These are phyloP conservation scores for Litoditis marina DNA, from an alignment of 2,888 invertebrate species.

Conservation along the genomic window DNA sequence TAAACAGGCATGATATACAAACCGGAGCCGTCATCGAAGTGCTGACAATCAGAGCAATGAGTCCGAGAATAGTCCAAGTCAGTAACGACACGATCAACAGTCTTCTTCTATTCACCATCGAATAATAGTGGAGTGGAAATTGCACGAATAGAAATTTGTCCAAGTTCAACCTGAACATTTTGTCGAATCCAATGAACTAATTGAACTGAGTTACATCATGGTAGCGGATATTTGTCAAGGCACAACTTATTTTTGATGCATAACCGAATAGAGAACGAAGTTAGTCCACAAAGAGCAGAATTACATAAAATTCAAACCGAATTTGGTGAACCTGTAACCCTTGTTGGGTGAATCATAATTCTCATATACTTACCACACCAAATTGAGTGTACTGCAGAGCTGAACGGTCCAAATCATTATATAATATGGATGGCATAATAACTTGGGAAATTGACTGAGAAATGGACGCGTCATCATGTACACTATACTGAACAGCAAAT, in stretches of 20 bases:
- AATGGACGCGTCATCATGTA: slow-evolving; percentile 58
- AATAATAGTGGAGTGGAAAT: slow-evolving; percentile 58
- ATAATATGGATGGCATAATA: slow-evolving; percentile 56
- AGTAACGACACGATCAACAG: slow-evolving; percentile 41
- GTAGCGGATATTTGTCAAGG: neutral
- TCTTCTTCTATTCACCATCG: slow-evolving; percentile 47
- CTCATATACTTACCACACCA: slow-evolving; percentile 50
- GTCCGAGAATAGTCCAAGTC: slow-evolving; percentile 47
- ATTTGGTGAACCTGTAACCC: too few relatives aligned
- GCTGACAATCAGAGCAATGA: slow-evolving; percentile 38
- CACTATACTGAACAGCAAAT: slow-evolving; percentile 55
- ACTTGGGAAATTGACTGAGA: slow-evolving; percentile 36
- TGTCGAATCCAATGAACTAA: too few relatives aligned
- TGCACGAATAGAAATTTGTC: slow-evolving; percentile 59
- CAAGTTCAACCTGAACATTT: slow-evolving; percentile 50
- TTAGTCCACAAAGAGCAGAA: too few relatives aligned
- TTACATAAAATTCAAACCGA: too few relatives aligned
- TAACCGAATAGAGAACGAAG: too few relatives aligned
- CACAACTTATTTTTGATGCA: too few relatives aligned
- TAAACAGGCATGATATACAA: too few relatives aligned
- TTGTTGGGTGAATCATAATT: neutral
- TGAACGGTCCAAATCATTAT: slow-evolving; percentile 57
- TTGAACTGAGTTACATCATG: neutral
- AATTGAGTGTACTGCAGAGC: slow-evolving; percentile 57
- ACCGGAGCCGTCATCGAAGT: slow-evolving; percentile 44